Conservation (phyloP, 2,888 invertebrate genomes). For the Argynnis bischoffii region DNA sequence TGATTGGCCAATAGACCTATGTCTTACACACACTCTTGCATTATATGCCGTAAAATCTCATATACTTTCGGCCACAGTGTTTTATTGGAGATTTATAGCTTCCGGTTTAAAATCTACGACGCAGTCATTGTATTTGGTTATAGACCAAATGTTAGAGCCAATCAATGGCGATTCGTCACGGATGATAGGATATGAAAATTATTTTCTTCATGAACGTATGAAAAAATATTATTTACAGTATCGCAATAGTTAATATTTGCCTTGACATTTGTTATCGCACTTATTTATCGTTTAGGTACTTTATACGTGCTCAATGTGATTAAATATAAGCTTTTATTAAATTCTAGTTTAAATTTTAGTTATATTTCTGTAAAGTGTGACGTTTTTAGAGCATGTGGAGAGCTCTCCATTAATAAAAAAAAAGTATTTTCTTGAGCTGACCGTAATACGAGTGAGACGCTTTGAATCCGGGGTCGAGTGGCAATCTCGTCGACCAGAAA, state of each 20-base stretch:
- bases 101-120: conserved; percentile 32
- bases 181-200: conserved; percentile 18
- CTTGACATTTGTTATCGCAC: conserved; percentile 13
- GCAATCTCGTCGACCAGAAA: conserved; percentile 15
- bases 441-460: conserved; percentile 20
- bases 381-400: conserved; percentile 19
- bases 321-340: conserved; percentile 5
- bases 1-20: conserved; percentile 45
- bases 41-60: conserved; percentile 38
- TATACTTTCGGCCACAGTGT: conserved; percentile 35
- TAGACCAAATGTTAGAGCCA: conserved; percentile 16
- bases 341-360: conserved; percentile 1
- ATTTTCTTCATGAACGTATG: conserved; percentile 22
- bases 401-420: conserved; percentile 18
- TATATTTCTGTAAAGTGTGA: conserved; percentile 8
- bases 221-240: conserved; percentile 8
- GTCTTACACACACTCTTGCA: conserved; percentile 40
- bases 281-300: conserved; percentile 5
- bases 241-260: conserved; percentile 15
- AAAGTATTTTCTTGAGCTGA: conserved; percentile 18
- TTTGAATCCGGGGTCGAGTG: conserved; percentile 24
- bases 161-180: conserved; percentile 28
- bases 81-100: conserved; percentile 40
- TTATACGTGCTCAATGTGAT: conserved; percentile 8
- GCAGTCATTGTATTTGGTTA: conserved; percentile 28